These are phyloP conservation scores for Galleria mellonella DNA, from an alignment of 1,140 invertebrate species.

Conservation along the genomic window DNA sequence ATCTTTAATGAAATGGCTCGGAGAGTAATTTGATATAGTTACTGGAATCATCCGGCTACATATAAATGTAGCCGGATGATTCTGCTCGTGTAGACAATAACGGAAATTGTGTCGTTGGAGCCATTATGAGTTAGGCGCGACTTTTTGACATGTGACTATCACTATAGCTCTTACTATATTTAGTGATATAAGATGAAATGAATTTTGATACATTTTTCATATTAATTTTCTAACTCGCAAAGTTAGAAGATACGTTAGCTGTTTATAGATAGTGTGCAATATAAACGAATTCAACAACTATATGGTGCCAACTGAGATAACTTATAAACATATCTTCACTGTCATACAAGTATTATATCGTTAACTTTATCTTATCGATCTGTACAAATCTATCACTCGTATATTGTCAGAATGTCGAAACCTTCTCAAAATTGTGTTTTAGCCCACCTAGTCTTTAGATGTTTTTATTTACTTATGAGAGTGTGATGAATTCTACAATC, in stretches of 20 bases:
- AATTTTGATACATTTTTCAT: no score
- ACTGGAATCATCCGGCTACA: no score
- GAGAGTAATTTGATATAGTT: no score
- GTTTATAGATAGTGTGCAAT: conserved; percentile 2
- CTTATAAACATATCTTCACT: conserved; percentile 7
- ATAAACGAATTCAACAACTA: not conserved
- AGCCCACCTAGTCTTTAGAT: conserved; percentile 71
- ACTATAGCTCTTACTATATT: no score
- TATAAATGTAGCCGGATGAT: no score
- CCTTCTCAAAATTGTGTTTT: conserved; percentile 56
- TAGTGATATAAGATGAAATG: no score
- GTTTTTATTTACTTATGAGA: conserved; percentile 34
- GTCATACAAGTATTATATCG: conserved; percentile 9
- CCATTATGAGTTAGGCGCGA: no score
- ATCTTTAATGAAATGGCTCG: conserved; percentile 30
- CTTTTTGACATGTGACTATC: no score
- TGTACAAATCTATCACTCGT: conserved; percentile 1
- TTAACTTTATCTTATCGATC: conserved; percentile 10
- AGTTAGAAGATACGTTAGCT: no score
- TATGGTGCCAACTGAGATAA: conserved; percentile 21
- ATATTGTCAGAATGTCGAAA: conserved; percentile 15
- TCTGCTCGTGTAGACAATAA: no score
- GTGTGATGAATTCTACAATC: conserved; percentile 46
- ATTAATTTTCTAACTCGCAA: no score
- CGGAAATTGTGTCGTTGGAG: no score